Base-by-base conservation (phyloP, 2,797 vertebrate species). In the Chiloscyllium punctatum region DNA sequence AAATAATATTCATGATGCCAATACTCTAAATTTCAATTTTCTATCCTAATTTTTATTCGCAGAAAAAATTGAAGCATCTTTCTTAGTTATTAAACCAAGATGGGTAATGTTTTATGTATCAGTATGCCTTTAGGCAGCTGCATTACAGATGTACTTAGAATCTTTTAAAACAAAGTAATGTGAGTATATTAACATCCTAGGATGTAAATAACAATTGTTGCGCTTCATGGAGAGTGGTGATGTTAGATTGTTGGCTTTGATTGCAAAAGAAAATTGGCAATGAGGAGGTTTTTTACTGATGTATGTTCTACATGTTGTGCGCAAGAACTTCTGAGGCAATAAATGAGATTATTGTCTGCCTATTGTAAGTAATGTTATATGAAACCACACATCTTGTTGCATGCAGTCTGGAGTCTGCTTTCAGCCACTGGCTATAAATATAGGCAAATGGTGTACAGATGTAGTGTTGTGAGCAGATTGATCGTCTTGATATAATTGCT, bases 291-390 rank as follows among this genome's bases (percentile, higher is more conserved):
- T 77, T 57, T 53, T 74, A 95, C 16, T 95, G 51, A 95, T 95
- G 71, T 51, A 95, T 33, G 25, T 53, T 33, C 30, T 74, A 92
- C 21, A 48, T 74, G 48, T 68, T 74, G 33, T 53, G 48, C 16
- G 25, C 69, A 30, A 51, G 51, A 53, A 95, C 48, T 51, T 72
- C 92, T 94, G 94, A 77, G 94, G 77, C 48, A 77, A n/a, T 77
- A 95, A 95, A 72, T 51, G 33, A 95, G 68, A 53, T 95, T 77
- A 95, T 95, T 77, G 69, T 95, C 69, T 95, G 71, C 94, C 71
- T 51, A 33, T 95, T 95, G 72, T 25, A 95, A n/a, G 69, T 69
- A 92, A 69, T 77, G 94, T 74, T 95, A 95, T 48, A 18, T 77
- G 69, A 95, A 95, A 53, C 94, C 16, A 57, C 94, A 95, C 16